These are phyloP conservation scores for Ranitomeya variabilis DNA, from an alignment of 2,113 vertebrate species.

Conservation along the genomic window DNA sequence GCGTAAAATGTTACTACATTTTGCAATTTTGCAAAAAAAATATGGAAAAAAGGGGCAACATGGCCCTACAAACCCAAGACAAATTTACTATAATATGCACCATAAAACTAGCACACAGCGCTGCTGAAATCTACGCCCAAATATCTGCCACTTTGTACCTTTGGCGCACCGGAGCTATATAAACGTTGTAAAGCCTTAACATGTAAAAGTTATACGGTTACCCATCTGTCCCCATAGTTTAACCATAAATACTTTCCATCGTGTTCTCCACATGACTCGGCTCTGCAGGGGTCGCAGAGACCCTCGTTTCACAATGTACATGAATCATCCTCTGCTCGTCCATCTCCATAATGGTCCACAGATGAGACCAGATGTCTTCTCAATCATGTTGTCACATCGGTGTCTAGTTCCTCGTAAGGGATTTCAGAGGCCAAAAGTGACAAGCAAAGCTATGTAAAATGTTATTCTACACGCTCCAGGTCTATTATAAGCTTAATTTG, in stretches of 20 bases:
- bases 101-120: too few relatives aligned
- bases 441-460: neutral
- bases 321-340: constrained; percentile 3
- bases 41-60: too few relatives aligned
- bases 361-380: constrained; percentile 1
- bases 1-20: too few relatives aligned
- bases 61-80: too few relatives aligned
- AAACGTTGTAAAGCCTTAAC: neutral
- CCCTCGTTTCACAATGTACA: neutral
- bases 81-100: too few relatives aligned
- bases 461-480: too few relatives aligned
- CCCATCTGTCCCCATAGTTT: neutral
- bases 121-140: too few relatives aligned
- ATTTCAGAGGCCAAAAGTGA: neutral
- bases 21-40: too few relatives aligned
- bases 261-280: neutral
- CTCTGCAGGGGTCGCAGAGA: neutral
- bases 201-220: neutral
- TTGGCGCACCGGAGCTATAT: neutral
- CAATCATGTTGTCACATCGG: neutral
- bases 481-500: too few relatives aligned
- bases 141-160: too few relatives aligned
- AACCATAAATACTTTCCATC: neutral
- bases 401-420: constrained; percentile 2
- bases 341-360: neutral